Base-by-base conservation (phyloP, 2,888 invertebrate genomes). In the Melolontha melolontha region DNA sequence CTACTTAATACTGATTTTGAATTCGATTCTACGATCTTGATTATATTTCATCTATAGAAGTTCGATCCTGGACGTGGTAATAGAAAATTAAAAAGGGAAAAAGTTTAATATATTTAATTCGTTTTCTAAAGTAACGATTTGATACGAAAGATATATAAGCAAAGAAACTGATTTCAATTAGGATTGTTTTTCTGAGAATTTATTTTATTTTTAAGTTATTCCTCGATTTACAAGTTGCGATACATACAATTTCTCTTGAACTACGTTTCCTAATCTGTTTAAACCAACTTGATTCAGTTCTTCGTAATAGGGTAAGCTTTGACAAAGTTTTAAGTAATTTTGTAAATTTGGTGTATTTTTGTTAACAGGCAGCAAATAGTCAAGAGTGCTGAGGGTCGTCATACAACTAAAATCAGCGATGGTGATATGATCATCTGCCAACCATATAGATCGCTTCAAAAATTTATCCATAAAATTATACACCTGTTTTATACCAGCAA, bases 321-420 rank as follows among this genome's bases (percentile, higher is more conserved):
- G 78, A 1, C 74, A 75, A 29, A 73, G 79, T 8, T 77, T 70
- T 64, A 86, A 72, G 87, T 87, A 88, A 7, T 77, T 72, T 1
- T 75, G 68, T 0, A 87, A 69, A 41, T 80, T 81, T n/a, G 74
- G 80, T 68, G 75, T 72, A 57, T 84, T 81, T 12, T 79, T 80
- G 27, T 81, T 75, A 16, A 84, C 72, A 1, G 85, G 85, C 5
- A 86, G 55, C 17, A 87, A 70, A 16, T 83, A 71, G 68, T 82
- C 78, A 14, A 85, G 74, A 0, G 86, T 85, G 12, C 83, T 84
- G 8, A 87, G 74, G 1, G 87, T 86, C 1, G 85, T 72, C 27
- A 78, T 69, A 27, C 77, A 71, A 64, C 77, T 76, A n/a, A 80
- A 68, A 70, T 82, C 82, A 7, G 81, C 80, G 17, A 82, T 76